These are phyloP conservation scores for Bagarius yarrelli DNA, from an alignment of 2,113 vertebrate genomes.

Conservation along the genomic window DNA sequence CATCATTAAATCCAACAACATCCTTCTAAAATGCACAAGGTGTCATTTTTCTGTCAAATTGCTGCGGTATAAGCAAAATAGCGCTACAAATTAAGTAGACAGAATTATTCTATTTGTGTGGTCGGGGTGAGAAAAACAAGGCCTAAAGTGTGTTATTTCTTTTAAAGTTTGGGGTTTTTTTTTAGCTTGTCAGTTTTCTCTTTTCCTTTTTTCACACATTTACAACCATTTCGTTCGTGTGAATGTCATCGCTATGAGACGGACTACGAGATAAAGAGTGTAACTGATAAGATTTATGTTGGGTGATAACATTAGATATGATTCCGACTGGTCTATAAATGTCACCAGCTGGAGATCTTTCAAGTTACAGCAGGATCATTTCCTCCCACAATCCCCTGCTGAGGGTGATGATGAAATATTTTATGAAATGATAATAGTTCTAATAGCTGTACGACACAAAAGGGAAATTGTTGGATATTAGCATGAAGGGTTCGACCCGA, in stretches of 20 bases:
- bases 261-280: slow-evolving; percentile 28
- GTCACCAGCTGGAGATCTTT: slow-evolving; percentile 43
- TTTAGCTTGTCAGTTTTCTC: too few relatives aligned
- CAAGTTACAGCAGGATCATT: slow-evolving; percentile 48
- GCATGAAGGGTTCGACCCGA: too few relatives aligned
- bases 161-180: too few relatives aligned
- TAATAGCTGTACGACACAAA: too few relatives aligned
- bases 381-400: slow-evolving; percentile 40
- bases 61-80: background rate
- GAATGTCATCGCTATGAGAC: background rate
- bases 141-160: background rate
- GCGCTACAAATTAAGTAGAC: background rate
- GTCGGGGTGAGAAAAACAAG: background rate
- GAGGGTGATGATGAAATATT: slow-evolving; percentile 23
- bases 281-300: slow-evolving; percentile 1
- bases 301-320: slow-evolving; percentile 1
- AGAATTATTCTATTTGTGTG: background rate
- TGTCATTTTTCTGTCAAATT: background rate
- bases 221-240: too few relatives aligned
- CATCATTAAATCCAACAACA: background rate
- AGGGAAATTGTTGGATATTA: too few relatives aligned
- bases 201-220: too few relatives aligned
- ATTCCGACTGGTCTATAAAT: slow-evolving; percentile 57
- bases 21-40: background rate
- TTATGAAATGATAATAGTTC: background rate